Evolutionary conservation across 2,113 vertebrate species (phyloP).

Genomic region (Salvator merianae): DNA sequence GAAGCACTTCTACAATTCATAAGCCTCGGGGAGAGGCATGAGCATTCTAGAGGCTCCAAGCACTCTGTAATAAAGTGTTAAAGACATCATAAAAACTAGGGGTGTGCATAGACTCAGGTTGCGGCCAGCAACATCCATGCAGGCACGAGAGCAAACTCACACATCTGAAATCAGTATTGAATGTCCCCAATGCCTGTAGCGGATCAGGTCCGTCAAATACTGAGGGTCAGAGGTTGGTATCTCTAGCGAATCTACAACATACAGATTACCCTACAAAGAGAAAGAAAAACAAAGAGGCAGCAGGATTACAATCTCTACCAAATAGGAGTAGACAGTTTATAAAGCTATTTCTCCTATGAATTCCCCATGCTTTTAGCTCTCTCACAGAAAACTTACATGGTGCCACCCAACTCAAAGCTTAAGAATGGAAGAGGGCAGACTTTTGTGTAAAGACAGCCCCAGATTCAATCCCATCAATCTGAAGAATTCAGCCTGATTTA

Average conservation of each 20-base stretch:
- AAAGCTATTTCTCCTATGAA: background rate
- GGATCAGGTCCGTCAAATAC: constrained; percentile 80
- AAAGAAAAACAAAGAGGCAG: background rate
- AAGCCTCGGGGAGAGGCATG: background rate
- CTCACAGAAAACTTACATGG: background rate
- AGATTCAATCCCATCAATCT: background rate
- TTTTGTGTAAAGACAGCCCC: background rate
- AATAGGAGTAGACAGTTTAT: background rate
- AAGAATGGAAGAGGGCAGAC: background rate
- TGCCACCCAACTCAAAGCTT: background rate
- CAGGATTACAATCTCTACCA: background rate
- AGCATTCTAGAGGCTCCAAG: background rate
- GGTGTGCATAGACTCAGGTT: too few species aligned
- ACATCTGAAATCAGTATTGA: constrained; percentile 83
- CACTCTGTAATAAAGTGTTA: too few species aligned
- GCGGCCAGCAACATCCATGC: rapidly evolving
- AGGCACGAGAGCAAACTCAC: constrained; percentile 71
- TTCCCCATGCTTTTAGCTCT: background rate
- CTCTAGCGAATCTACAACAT: constrained; percentile 83
- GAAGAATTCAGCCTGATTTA: too few species aligned
- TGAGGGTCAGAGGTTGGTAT: constrained; percentile 81
- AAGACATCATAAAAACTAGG: too few species aligned
- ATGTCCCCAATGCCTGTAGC: constrained; percentile 80
- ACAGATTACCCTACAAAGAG: constrained; percentile 76
- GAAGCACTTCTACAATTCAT: too few species aligned